Percentiles rank a stretch among this genome's conserved stretches.
These are phyloP conservation scores for Xerus rutilus DNA, from an alignment of 2,797 vertebrate species.

Conservation along the genomic window DNA sequence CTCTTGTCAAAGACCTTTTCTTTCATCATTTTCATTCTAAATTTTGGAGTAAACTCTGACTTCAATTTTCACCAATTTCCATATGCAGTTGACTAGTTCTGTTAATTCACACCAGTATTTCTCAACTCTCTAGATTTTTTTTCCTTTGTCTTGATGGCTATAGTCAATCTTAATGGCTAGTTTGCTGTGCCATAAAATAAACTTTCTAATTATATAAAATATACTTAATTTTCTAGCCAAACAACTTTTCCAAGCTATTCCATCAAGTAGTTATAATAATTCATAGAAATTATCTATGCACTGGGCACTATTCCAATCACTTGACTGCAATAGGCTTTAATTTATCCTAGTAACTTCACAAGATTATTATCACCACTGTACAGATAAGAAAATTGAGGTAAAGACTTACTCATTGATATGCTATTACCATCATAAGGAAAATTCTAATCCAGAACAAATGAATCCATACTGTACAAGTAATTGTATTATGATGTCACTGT, in stretches of 20 bases:
- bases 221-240: not conserved
- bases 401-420: not conserved
- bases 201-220: not conserved
- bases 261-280: not conserved
- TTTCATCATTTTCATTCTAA: not conserved
- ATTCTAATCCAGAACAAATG: not conserved
- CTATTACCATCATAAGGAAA: not conserved
- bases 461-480: not conserved
- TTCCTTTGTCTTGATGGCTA: not conserved
- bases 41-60: not conserved
- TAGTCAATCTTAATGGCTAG: not conserved
- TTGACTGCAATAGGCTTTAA: not conserved
- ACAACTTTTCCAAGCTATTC: not conserved
- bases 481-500: fast-evolving
- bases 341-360: not conserved
- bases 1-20: not conserved
- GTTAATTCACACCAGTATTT: not conserved
- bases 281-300: not conserved
- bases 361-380: not conserved
- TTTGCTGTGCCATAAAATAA: not conserved
- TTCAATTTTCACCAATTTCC: not conserved
- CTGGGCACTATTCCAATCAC: not conserved
- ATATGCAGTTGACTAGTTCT: not conserved
- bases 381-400: not conserved
- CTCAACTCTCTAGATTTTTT: not conserved